phyloP scores from a whole-genome alignment of 2,113 vertebrate species.

The Lagenorhynchus albirostris region DNA sequence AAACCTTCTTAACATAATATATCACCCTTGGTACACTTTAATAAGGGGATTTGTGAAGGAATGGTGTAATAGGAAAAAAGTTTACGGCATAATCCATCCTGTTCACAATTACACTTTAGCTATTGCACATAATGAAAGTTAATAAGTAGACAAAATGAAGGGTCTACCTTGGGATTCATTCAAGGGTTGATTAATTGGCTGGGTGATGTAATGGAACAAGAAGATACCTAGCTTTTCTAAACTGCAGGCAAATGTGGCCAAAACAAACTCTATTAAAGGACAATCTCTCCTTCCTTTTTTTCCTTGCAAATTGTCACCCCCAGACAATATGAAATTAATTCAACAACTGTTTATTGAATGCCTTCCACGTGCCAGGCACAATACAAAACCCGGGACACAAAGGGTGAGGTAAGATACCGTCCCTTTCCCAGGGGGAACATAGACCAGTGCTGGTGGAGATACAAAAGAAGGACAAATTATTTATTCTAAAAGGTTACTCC shows the following conservation, averaged over 20 bases:
- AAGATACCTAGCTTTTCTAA: conserved; percentile 61
- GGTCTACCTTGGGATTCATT: conserved; percentile 80
- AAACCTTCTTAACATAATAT: conserved; percentile 98
- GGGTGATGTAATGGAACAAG: conserved; percentile 78
- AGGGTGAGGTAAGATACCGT: background rate
- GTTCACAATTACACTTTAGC: conserved; percentile 85
- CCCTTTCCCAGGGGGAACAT: background rate
- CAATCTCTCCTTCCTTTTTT: conserved; percentile 53
- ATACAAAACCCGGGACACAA: background rate
- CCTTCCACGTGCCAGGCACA: background rate
- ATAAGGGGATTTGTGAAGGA: conserved; percentile 88
- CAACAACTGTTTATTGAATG: conserved; percentile 49
- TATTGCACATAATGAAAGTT: conserved; percentile 85
- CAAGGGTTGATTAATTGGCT: conserved; percentile 83
- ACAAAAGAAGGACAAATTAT: conserved; percentile 57
- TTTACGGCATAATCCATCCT: conserved; percentile 86
- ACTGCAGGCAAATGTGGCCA: conserved; percentile 57
- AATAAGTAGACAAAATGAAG: conserved; percentile 86
- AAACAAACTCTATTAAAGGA: conserved; percentile 64
- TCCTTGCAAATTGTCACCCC: conserved; percentile 29
- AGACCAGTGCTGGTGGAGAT: background rate
- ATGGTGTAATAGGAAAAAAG: conserved; percentile 85
- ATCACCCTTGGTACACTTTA: conserved; percentile 90
- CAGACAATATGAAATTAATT: conserved; percentile 62
- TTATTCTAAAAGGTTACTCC: conserved; percentile 60